Base-by-base conservation (phyloP, 1,140 invertebrate species). In the Orchesella cincta region DNA sequence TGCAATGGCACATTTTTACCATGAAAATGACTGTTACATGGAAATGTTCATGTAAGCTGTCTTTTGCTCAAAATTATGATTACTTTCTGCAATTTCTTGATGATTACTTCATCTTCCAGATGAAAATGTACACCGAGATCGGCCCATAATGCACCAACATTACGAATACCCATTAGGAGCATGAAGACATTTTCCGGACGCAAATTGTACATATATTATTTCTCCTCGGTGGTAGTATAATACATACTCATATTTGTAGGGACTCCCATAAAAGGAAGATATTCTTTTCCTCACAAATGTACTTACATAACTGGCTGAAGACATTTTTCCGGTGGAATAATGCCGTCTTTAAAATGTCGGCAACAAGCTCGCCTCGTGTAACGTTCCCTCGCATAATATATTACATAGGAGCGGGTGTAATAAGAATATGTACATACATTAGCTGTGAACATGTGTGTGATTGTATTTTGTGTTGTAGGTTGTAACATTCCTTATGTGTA, bases 341-440 rank as follows among this genome's bases (percentile, higher is more conserved):
- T 75, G 74, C 16, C 33, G 54, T 39, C 57, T 75, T 75, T 75
- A 75, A 75, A 75, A 75, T 67, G 74, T 75, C 74, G 74, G 74
- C 74, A 57, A 57, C 14, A 57, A n/a, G 23, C 52, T 57, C 52
- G 23, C n/a, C n/a, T n/a, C n/a, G n/a, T n/a, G n/a, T n/a, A n/a
- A n/a, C n/a, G n/a, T n/a, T n/a, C n/a, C n/a, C n/a, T n/a, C n/a
- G n/a, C n/a, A n/a, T n/a, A n/a, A n/a, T n/a, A n/a, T n/a, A n/a
- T n/a, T n/a, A n/a, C n/a, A n/a, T n/a, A n/a, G n/a, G n/a, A n/a
- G n/a, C n/a, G n/a, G n/a, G n/a, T n/a, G n/a, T n/a, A n/a, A n/a
- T n/a, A n/a, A n/a, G n/a, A n/a, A n/a, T n/a, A n/a, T n/a, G n/a
- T n/a, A n/a, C n/a, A n/a, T n/a, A n/a, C n/a, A n/a, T n/a, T n/a